Conservation (phyloP, 2,888 invertebrate genomes). For the Ennomos quercinarius region DNA sequence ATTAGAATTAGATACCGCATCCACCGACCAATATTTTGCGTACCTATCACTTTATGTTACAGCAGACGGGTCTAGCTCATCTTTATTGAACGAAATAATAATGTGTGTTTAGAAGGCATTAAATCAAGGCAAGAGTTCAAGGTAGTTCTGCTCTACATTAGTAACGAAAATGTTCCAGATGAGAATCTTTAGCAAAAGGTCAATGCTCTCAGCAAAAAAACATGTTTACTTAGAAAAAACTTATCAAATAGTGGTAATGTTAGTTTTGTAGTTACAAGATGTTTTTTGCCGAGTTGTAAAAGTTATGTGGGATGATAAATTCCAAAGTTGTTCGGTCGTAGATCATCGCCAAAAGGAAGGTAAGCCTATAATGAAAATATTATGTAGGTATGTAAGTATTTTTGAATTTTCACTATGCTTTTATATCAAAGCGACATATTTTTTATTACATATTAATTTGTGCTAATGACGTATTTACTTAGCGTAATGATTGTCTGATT, state of each 20-base stretch:
- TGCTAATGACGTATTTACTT: too few relatives aligned
- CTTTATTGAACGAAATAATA: slow-evolving; percentile 38
- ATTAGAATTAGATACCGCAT: too few relatives aligned
- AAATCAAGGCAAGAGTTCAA: slow-evolving; percentile 55
- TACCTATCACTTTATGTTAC: slow-evolving; percentile 3
- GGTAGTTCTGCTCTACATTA: slow-evolving; percentile 8
- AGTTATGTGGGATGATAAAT: slow-evolving; percentile 4
- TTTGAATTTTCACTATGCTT: not conserved
- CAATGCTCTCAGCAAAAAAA: slow-evolving; percentile 17
- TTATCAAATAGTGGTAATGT: slow-evolving; percentile 11
- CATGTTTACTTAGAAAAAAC: slow-evolving; percentile 22
- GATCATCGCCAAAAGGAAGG: not conserved
- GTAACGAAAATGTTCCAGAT: not conserved
- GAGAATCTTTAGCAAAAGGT: slow-evolving; percentile 6
- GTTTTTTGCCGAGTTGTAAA: slow-evolving; percentile 5
- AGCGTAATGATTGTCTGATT: too few relatives aligned
- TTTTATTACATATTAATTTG: too few relatives aligned
- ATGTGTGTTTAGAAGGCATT: slow-evolving; percentile 48
- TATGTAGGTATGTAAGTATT: too few relatives aligned
- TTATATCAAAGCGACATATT: too few relatives aligned
- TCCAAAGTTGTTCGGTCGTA: slow-evolving; percentile 1
- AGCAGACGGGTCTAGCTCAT: slow-evolving; percentile 51
- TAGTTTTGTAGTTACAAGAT: slow-evolving; percentile 10
- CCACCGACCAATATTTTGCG: not conserved
- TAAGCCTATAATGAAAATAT: not conserved